These are phyloP conservation scores for Manduca sexta DNA, from an alignment of 1,140 invertebrate species.

Conservation along the genomic window DNA sequence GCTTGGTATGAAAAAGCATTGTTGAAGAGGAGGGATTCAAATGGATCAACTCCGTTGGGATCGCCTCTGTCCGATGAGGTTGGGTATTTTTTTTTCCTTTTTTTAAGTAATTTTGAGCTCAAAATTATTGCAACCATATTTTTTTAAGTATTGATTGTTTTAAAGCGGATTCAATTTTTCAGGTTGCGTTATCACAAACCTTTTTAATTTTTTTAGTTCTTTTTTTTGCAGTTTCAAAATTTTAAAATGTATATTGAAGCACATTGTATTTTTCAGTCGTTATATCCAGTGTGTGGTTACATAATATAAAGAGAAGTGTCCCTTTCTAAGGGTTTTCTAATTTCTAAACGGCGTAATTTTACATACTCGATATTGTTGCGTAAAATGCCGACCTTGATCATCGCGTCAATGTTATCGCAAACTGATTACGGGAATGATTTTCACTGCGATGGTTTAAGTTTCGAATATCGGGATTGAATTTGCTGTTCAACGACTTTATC, in stretches of 20 bases:
- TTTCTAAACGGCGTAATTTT: no score
- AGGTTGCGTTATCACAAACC: no score
- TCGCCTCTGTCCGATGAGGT: constrained; percentile 30
- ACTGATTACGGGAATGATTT: constrained; percentile 49
- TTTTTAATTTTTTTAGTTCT: no score
- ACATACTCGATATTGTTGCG: constrained; percentile 17
- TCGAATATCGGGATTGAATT: background rate
- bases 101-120: background rate
- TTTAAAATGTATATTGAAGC: no score
- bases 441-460: constrained; percentile 5
- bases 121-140: constrained; percentile 25
- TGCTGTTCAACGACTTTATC: background rate
- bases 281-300: no score
- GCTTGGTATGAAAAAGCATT: constrained; percentile 29
- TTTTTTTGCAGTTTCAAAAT: no score
- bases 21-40: constrained; percentile 31
- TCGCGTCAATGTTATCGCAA: constrained; percentile 48
- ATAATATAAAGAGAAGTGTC: no score
- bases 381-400: constrained; percentile 43
- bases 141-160: no score
- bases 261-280: no score
- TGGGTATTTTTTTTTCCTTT: background rate
- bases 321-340: no score
- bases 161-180: no score
- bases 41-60: constrained; percentile 22